These are phyloP conservation scores for Chrysolina oricalcia DNA, from an alignment of 2,888 invertebrate genomes.

Conservation along the genomic window DNA sequence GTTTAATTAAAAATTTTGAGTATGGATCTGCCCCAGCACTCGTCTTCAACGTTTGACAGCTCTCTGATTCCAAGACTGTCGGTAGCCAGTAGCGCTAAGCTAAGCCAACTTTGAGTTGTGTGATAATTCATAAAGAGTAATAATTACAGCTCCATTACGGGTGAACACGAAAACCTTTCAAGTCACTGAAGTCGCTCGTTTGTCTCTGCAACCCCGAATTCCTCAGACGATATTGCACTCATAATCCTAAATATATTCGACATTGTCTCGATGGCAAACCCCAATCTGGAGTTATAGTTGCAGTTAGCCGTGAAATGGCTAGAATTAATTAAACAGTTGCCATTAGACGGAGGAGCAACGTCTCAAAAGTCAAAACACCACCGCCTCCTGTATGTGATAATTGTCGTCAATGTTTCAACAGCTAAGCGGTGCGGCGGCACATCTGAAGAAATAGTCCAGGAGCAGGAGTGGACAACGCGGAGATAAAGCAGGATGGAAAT, in stretches of 20 bases:
- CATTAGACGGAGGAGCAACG: constrained; percentile 5
- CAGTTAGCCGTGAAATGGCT: not conserved
- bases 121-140: too few relatives aligned
- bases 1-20: too few relatives aligned
- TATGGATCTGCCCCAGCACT: too few relatives aligned
- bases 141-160: not conserved
- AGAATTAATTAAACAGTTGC: constrained; percentile 7
- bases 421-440: not conserved
- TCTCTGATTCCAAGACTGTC: too few relatives aligned
- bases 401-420: not conserved
- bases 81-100: too few relatives aligned
- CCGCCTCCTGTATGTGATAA: not conserved
- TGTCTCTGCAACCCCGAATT: constrained; percentile 1
- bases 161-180: not conserved
- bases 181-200: not conserved
- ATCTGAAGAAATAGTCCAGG: not conserved
- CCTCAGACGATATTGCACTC: constrained; percentile 8
- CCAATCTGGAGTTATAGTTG: constrained; percentile 9
- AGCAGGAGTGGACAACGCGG: not conserved
- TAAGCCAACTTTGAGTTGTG: too few relatives aligned
- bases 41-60: too few relatives aligned
- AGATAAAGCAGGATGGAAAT: too few relatives aligned
- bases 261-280: constrained; percentile 1
- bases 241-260: not conserved
- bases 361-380: constrained; percentile 3